phyloP scores from a whole-genome alignment of 2,888 invertebrate genomes.

The Tachina lurida region DNA sequence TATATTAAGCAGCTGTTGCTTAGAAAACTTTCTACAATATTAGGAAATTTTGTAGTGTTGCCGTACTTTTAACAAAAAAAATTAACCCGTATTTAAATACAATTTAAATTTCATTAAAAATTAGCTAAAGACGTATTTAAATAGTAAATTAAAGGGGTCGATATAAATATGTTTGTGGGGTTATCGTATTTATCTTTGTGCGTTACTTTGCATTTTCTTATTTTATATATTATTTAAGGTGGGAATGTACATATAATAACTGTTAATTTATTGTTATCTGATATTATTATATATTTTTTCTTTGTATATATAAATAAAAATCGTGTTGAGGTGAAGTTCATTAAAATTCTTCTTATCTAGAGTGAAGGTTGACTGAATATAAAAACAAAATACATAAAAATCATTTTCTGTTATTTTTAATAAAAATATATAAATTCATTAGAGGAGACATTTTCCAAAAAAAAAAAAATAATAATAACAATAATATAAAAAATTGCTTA shows the following conservation, averaged over 20 bases:
- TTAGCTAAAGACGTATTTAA: no score
- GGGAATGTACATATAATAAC: not conserved
- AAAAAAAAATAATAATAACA: no score
- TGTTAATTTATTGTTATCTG: not conserved
- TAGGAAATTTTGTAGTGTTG: no score
- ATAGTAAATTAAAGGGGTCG: no score
- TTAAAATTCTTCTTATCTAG: conserved; percentile 37
- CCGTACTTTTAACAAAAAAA: no score
- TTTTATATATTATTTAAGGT: not conserved
- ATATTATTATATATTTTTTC: not conserved
- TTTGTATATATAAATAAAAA: not conserved
- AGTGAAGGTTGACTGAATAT: conserved; percentile 39
- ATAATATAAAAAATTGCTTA: not conserved
- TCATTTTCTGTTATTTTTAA: not conserved
- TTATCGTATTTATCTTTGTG: not conserved
- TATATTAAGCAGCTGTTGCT: no score
- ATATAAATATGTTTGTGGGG: conserved; percentile 2
- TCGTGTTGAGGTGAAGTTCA: conserved; percentile 56
- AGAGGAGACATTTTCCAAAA: not conserved
- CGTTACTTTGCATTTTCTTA: not conserved
- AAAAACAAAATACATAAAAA: conserved; percentile 19
- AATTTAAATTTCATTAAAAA: no score
- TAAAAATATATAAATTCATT: not conserved
- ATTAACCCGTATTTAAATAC: no score
- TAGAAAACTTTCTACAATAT: no score